Conservation (phyloP, 2,113 vertebrate species). For the Scortum barcoo region DNA sequence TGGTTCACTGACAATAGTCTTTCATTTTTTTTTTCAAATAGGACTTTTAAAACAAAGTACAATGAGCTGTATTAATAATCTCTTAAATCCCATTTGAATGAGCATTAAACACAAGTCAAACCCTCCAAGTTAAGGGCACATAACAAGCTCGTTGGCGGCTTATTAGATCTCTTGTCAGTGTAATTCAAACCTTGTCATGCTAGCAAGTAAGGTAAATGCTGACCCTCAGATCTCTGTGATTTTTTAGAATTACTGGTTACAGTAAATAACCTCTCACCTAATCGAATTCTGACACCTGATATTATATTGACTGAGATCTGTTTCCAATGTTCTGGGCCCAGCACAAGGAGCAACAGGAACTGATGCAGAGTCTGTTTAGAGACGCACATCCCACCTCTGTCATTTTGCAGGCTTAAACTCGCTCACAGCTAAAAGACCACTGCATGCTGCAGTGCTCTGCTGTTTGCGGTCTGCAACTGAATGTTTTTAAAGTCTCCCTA, state of each 20-base stretch:
- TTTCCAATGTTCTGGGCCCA: not conserved
- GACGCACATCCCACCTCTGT: constrained; percentile 2
- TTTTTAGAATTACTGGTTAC: not conserved
- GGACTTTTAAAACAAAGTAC: not conserved
- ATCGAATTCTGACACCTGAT: constrained; percentile 23
- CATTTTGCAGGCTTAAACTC: constrained; percentile 64
- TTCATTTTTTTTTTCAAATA: not conserved
- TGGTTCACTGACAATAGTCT: not conserved
- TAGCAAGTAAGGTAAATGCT: constrained; percentile 6
- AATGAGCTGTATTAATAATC: not conserved
- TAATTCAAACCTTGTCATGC: constrained; percentile 29
- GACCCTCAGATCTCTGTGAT: not conserved
- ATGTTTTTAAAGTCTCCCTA: constrained; percentile 8
- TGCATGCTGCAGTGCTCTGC: constrained; percentile 1
- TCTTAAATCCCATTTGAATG: not conserved
- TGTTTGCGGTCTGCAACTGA: constrained; percentile 29
- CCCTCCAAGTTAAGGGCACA: not conserved
- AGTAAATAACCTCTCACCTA: not conserved
- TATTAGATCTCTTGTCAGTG: constrained; percentile 1
- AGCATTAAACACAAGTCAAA: not conserved
- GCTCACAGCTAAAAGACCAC: constrained; percentile 22
- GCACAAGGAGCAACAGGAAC: constrained; percentile 2
- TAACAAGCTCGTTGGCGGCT: not conserved
- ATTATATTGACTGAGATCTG: constrained; percentile 6
- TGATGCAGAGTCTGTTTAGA: constrained; percentile 18